Evolutionary conservation across 2,797 vertebrate genomes (phyloP).

Genomic region (Poeciliopsis paucimaculata): DNA sequence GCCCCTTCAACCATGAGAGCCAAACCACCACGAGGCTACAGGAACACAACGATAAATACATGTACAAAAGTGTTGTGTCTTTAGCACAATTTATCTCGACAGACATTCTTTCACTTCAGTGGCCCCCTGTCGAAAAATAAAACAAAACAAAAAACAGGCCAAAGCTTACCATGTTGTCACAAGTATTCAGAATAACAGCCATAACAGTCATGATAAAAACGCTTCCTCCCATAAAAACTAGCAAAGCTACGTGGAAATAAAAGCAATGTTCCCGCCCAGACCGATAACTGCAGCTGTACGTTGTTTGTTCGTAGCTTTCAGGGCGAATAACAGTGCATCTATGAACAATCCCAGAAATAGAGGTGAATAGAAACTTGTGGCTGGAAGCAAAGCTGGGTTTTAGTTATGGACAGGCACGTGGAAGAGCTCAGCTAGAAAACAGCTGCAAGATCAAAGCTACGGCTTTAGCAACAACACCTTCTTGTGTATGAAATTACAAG

Average conservation of each 20-base stretch:
- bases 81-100: constrained; percentile 71
- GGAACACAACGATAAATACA: constrained; percentile 69
- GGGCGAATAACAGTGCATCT: constrained; percentile 50
- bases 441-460: constrained; percentile 10
- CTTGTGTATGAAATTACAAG: constrained; percentile 26
- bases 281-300: constrained; percentile 2
- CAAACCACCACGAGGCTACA: constrained; percentile 47
- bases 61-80: constrained; percentile 70
- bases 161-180: constrained; percentile 50
- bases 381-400: constrained; percentile 39
- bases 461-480: constrained; percentile 18
- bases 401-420: constrained; percentile 54
- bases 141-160: constrained; percentile 36
- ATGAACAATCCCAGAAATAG: constrained; percentile 49
- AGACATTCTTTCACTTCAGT: constrained; percentile 75
- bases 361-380: constrained; percentile 29
- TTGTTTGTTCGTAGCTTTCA: constrained; percentile 22
- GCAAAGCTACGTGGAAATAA: not conserved
- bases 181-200: constrained; percentile 30
- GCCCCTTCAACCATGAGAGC: constrained; percentile 37
- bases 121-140: constrained; percentile 62
- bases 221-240: constrained; percentile 37
- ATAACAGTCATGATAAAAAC: constrained; percentile 55
- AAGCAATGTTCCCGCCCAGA: not conserved
- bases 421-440: constrained; percentile 35